Evolutionary conservation across 2,888 invertebrate species (phyloP).

Genomic region (Balanococcus diminutus): DNA sequence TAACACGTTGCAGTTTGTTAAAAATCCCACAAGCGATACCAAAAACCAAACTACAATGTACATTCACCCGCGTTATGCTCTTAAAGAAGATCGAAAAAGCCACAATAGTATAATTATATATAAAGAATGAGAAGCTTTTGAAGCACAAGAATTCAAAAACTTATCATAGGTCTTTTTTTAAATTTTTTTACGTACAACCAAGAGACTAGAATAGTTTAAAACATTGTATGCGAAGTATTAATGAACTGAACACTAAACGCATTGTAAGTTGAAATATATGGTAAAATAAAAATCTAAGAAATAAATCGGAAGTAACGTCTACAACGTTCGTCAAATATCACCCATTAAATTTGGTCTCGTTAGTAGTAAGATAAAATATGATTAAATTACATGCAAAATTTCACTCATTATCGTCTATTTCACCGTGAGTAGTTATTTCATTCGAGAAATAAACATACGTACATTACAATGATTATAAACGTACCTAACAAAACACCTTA

Average conservation of each 20-base stretch:
- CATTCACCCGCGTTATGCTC: slow-evolving; percentile 18
- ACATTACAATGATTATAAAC: not conserved
- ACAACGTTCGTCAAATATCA: not conserved
- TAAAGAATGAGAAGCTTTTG: not conserved
- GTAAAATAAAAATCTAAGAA: not conserved
- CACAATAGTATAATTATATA: not conserved
- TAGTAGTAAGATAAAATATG: not conserved
- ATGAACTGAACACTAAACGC: not conserved
- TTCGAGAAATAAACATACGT: not conserved
- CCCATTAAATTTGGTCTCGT: slow-evolving; percentile 25
- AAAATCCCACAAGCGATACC: slow-evolving; percentile 10
- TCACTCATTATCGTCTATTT: not conserved
- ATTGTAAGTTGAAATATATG: not conserved
- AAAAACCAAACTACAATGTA: slow-evolving; percentile 35
- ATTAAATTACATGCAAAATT: slow-evolving; percentile 33
- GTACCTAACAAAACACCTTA: not conserved
- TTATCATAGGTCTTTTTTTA: not conserved
- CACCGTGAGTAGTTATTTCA: not conserved
- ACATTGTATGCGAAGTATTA: not conserved
- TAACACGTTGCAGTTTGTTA: not conserved
- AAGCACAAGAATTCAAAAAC: not conserved
- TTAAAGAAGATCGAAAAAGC: not conserved
- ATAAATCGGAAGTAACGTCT: slow-evolving; percentile 18
- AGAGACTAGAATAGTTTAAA: not conserved
- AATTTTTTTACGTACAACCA: not conserved